A percentile compares a stretch with the other conserved stretches of the same genome.
Conservation (phyloP, 2,797 vertebrate species). For the Eulemur rubriventer region DNA sequence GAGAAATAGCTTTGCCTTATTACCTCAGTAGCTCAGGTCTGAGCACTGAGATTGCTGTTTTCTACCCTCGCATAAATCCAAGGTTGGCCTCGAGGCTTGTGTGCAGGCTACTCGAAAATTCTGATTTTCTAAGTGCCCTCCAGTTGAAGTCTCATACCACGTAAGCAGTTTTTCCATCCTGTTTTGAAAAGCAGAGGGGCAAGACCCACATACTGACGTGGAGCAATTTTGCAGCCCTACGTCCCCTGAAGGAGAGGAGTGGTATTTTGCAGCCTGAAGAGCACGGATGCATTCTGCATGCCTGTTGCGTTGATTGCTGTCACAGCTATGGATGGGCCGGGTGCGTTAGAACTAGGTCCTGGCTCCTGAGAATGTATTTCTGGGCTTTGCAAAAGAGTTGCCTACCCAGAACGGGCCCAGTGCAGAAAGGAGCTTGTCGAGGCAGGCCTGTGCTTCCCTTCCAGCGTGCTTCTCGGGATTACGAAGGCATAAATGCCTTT, state of each 20-base stretch:
- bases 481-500: constrained; percentile 63
- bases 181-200: constrained; percentile 65
- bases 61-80: not conserved
- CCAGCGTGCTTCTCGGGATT: constrained; percentile 72
- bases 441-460: constrained; percentile 68
- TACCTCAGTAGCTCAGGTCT: constrained; percentile 49
- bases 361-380: constrained; percentile 65
- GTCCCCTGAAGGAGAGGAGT: constrained; percentile 45
- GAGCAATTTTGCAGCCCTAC: constrained; percentile 67
- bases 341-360: constrained; percentile 77
- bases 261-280: constrained; percentile 62
- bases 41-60: not conserved
- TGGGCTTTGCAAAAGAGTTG: constrained; percentile 62
- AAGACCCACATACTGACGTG: constrained; percentile 66
- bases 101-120: not conserved
- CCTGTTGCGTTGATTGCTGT: constrained; percentile 79
- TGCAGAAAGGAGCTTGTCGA: constrained; percentile 74
- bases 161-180: constrained; percentile 71
- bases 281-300: constrained; percentile 56
- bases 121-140: constrained; percentile 64
- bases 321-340: constrained; percentile 67
- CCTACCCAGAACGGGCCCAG: constrained; percentile 59
- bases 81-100: not conserved
- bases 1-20: constrained; percentile 74
- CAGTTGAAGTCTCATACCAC: constrained; percentile 75